Base-by-base conservation (phyloP, 1,140 invertebrate species). In the Pachypsylla venusta region DNA sequence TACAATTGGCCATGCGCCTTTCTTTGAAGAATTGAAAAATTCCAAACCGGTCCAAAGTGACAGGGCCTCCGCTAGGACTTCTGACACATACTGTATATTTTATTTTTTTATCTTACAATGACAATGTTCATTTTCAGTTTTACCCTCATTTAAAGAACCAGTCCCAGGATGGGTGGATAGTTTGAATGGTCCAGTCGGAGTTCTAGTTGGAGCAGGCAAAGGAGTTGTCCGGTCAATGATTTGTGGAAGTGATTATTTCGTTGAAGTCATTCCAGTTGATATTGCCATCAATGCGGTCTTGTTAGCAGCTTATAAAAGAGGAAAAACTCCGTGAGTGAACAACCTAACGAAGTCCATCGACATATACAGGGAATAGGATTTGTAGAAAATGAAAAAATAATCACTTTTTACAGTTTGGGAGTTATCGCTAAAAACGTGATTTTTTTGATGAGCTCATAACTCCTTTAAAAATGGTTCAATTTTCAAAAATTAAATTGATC, bases 111-210 rank as follows among this genome's bases (percentile, higher is more conserved):
- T n/a, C n/a, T n/a, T n/a, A n/a, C n/a, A n/a, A n/a, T n/a, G n/a
- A n/a, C n/a, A n/a, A n/a, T n/a, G n/a, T n/a, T n/a, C 30, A n/a
- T 69, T 60, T 74, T 54, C 64, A 72, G 73, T 73, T 24, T 57
- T 66, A 2, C 67, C 70, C 5, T 64, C 71, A 1, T 62, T 62
- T 4, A 63, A 65, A 4, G 72, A 74, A 58, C 73, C 73, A 12
- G 27, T 69, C 19, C 67, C 68, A 22, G 79, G 81, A 12, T 86
- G 83, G 83, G 80, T 83, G 19, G 83, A 86, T 64, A 84, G 81
- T 67, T 72, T 81, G 58, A 81, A 83, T 68, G 82, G 82, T 14
- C 79, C 81, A 2, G 77, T 79, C 65, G 81, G 74, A 14, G 53
- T 75, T 0, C 59, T 74, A 2, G 67, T 70, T 1, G 73, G 67